Evolutionary conservation across 2,113 vertebrate species (phyloP), one percentile per base, ranked within the genome.

Genomic region (Pagrus major): DNA sequence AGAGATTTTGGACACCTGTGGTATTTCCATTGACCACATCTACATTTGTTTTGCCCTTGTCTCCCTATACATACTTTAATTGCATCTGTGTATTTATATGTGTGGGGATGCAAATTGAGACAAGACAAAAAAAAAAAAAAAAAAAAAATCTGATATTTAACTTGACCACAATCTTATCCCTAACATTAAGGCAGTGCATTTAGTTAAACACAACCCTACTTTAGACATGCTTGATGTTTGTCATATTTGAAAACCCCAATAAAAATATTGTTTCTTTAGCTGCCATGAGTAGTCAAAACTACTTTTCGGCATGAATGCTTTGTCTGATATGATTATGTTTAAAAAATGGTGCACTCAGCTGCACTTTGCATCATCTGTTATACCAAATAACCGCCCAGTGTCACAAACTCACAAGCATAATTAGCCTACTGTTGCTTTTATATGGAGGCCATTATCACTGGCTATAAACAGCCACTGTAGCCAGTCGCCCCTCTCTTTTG

Each of bases 391-490:
- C 47, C 25, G 9, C 59, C 25, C 3, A 58, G 27, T 81, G 84
- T 91, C 86, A 81, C 82, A 74, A 69, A 81, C 70, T 80, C 74
- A 74, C 75, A 8, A 39, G 74, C 74, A 73, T 90, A 93, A 94
- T 95, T 93, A 93, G 91, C 86, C 89, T 52, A 91, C 76, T 77
- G 85, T 89, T 85, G 89, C 71, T 93, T 95, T 95, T 94, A 94
- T 94, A 84, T 83, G 87, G 84, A 84, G 91, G 86, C 88, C 84
- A 92, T 95, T 95, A 94, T 94, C 93, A 94, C 93, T 89, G 80
- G 80, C 90, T 87, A 94, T 95, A 94, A 95, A 95, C 93, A 93
- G 94, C 88, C 91, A 63, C 86, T 81, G 81, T 49, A 87, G 77
- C 79, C 81, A 49, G 85, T 87, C 71, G 69, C 76, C 89, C 64